phyloP scores from a whole-genome alignment of 2,888 invertebrate genomes.

The Lasioglossum leucozonium region DNA sequence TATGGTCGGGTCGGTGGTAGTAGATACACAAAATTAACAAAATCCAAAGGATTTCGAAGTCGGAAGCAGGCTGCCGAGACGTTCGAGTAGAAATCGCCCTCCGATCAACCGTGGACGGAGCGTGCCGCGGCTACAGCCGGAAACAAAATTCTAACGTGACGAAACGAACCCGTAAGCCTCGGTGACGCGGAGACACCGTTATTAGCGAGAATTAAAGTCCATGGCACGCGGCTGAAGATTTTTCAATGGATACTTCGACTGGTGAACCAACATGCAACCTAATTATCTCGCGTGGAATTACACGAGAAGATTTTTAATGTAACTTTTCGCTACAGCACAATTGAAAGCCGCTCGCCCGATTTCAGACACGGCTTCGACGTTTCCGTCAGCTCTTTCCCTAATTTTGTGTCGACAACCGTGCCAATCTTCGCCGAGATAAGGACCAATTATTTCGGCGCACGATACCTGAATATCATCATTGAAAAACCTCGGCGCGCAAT shows the following conservation, averaged over 20 bases:
- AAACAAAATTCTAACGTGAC: slow-evolving; percentile 12
- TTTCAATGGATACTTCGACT: no score
- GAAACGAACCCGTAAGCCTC: slow-evolving; percentile 19
- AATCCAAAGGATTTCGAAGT: not conserved
- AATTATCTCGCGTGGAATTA: no score
- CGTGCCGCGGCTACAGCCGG: slow-evolving; percentile 1
- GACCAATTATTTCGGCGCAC: slow-evolving; percentile 58
- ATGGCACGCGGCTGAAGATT: no score
- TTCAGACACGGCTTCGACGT: not conserved
- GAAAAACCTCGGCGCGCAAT: slow-evolving; percentile 47
- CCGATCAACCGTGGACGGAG: slow-evolving; percentile 17
- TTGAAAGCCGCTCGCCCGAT: no score
- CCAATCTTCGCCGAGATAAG: slow-evolving; percentile 55
- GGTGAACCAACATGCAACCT: no score
- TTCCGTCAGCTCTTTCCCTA: slow-evolving; percentile 33
- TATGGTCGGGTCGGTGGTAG: no score
- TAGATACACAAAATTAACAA: no score
- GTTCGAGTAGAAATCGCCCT: not conserved
- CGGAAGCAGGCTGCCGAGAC: not conserved
- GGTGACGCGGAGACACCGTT: slow-evolving; percentile 10
- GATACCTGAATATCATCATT: slow-evolving; percentile 53
- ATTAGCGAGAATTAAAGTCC: slow-evolving; percentile 22
- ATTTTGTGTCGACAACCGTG: slow-evolving; percentile 8
- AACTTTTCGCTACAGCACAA: not conserved
- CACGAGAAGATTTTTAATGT: no score